Percentiles rank a stretch among this genome's conserved stretches.
Evolutionary conservation across 2,797 vertebrate genomes (phyloP).

Genomic region (Craterocephalus amniculus): DNA sequence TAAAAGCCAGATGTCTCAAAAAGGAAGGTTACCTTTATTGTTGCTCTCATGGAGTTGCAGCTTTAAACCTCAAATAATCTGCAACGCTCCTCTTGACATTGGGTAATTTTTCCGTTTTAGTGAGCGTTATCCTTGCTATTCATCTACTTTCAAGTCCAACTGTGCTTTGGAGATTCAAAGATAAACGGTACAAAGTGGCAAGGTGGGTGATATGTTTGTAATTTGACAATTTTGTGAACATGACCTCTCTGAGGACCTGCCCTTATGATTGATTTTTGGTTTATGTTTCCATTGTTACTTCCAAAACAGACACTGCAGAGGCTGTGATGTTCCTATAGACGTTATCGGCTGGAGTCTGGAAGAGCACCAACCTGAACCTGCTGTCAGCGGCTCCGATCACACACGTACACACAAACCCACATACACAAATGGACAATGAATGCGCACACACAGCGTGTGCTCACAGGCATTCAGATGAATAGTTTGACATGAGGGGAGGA

Average conservation of each 20-base stretch:
- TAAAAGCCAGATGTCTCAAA: conserved; percentile 3
- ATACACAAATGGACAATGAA: conserved; percentile 26
- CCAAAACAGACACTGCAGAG: conserved; percentile 33
- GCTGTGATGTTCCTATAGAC: conserved; percentile 35
- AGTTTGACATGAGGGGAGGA: conserved; percentile 71
- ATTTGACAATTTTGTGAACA: conserved; percentile 32
- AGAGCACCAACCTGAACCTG: conserved; percentile 48
- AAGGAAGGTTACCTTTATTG: conserved; percentile 7
- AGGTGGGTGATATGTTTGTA: conserved; percentile 7
- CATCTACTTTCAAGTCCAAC: conserved; percentile 14
- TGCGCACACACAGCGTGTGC: background rate
- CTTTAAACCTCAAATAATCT: conserved; percentile 21
- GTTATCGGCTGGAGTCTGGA: conserved; percentile 56
- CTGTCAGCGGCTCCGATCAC: conserved; percentile 49
- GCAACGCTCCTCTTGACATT: background rate
- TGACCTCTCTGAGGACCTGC: conserved; percentile 18
- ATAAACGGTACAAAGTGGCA: conserved; percentile 15
- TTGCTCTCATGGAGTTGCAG: background rate
- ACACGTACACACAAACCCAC: conserved; percentile 32
- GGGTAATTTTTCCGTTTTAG: conserved; percentile 13
- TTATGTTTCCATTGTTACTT: conserved; percentile 27
- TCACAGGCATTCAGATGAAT: conserved; percentile 37
- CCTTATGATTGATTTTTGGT: conserved; percentile 27
- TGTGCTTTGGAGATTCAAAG: conserved; percentile 29
- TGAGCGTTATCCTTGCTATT: conserved; percentile 30